Conservation (phyloP, 2,888 invertebrate genomes). For the Eurois occulta region DNA sequence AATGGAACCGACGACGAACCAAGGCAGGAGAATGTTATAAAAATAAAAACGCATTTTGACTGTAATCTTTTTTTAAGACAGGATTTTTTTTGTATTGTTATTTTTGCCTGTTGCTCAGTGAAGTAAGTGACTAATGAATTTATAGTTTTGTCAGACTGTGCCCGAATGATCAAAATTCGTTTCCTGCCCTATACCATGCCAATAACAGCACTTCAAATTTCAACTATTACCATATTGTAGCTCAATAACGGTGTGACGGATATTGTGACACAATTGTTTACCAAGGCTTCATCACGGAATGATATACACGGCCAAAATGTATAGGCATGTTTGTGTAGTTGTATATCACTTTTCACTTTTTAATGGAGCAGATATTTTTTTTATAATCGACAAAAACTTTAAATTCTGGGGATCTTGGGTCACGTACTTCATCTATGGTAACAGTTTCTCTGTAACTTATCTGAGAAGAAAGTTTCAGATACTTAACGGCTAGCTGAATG, state of each 20-base stretch:
- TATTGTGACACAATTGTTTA: not conserved
- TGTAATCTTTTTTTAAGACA: not conserved
- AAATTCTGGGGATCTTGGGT: no score
- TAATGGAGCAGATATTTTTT: not conserved
- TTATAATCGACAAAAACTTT: no score
- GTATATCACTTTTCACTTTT: not conserved
- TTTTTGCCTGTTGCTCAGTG: not conserved
- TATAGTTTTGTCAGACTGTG: not conserved
- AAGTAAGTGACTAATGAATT: no score
- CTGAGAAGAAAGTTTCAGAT: no score
- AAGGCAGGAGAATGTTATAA: conserved; percentile 40
- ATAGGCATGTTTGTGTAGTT: no score
- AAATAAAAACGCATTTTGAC: conserved; percentile 44
- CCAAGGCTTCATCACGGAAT: not conserved
- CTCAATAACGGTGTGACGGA: not conserved
- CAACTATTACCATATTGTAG: not conserved
- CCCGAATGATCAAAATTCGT: not conserved
- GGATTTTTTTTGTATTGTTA: not conserved
- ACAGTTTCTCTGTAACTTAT: no score
- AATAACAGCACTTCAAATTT: not conserved
- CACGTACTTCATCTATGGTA: no score
- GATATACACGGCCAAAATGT: no score
- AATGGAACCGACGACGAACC: conserved; percentile 77
- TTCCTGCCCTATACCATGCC: not conserved
- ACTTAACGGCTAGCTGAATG: no score